Evolutionary conservation across 92 coral and sea anemone genomes (phyloP), one percentile per base, ranked within the genome.

Genomic region (Palythoa caribaeorum): DNA sequence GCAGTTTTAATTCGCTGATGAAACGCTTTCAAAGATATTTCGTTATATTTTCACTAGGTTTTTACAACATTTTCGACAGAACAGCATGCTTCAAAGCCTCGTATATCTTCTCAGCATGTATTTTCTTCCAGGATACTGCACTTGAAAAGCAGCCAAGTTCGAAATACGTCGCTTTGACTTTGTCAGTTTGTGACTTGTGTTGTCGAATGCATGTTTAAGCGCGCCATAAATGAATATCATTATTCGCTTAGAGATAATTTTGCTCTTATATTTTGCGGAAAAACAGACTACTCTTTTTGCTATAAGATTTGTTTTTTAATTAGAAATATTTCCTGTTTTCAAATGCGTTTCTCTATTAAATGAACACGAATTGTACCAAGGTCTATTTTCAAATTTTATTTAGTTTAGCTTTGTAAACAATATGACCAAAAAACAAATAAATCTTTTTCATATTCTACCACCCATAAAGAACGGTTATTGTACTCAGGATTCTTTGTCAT

Each of bases 401-500:
- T 59, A 14, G 17, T 15, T 19, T 38, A 12, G 60, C 12, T 62
- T 69, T 60, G 47, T 9, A 20, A 63, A 63, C 71, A 9, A 63
- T n/a, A 17, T 20, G 20, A 9, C 10, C n/a, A 5, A n/a, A n/a
- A 63, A 80, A 38, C 76, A 79, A 39, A 60, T 71, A 44, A 44
- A 44, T 8, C 6, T 44, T 10, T 17, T 20, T 19, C 52, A 60
- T 15, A 70, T 51, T 21, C 1, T n/a, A 21, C 75, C 62, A 44
- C 86, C 86, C 76, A 65, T 20, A 9, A 54, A 65, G 60, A 53
- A 3, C 20, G 17, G 38, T 10, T 28, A 16, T 9, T 44, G 57
- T 12, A 47, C 86, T 63, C 86, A 81, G 19, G 47, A 71, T 20
- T 44, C 86, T 65, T 20, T 81, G 86, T 8, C 19, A 50, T 81